Conservation (phyloP, 2,888 invertebrate species). For the Cephus pulcher region DNA sequence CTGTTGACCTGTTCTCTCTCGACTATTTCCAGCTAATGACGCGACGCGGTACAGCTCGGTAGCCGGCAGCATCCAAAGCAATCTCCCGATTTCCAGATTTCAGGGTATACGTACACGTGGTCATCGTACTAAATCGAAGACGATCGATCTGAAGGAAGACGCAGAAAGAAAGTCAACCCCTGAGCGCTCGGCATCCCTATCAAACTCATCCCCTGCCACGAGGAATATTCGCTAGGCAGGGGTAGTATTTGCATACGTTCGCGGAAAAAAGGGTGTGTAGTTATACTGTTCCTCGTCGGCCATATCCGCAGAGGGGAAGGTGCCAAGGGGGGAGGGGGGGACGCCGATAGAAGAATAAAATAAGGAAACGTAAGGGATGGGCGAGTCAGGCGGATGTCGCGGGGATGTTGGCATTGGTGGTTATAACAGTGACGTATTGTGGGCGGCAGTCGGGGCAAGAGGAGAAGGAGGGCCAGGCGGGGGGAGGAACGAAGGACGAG, state of each 20-base stretch:
- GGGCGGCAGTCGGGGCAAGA: slow-evolving; percentile 37
- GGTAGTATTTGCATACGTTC: slow-evolving; percentile 38
- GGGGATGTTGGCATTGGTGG: slow-evolving; percentile 19
- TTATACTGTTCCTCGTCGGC: slow-evolving; percentile 32
- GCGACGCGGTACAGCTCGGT: too few relatives aligned
- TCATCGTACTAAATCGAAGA: too few relatives aligned
- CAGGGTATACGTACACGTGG: too few relatives aligned
- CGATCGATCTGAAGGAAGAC: too few relatives aligned
- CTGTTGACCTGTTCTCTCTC: too few relatives aligned
- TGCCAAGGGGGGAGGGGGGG: slow-evolving; percentile 27
- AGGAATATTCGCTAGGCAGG: slow-evolving; percentile 37
- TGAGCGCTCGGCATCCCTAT: too few relatives aligned
- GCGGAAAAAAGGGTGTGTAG: slow-evolving; percentile 27
- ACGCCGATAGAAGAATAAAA: slow-evolving; percentile 9
- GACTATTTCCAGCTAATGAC: too few relatives aligned
- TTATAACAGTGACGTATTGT: slow-evolving; percentile 60
- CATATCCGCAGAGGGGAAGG: slow-evolving; percentile 18
- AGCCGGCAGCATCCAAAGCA: too few relatives aligned
- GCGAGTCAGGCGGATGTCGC: slow-evolving; percentile 17
- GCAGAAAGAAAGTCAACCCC: too few relatives aligned
- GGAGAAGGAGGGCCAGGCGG: too few relatives aligned
- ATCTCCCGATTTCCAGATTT: too few relatives aligned
- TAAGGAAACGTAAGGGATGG: slow-evolving; percentile 6
- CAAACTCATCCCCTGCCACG: slow-evolving; percentile 15
- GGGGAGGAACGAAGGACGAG: too few relatives aligned